A percentile compares a stretch with the other conserved stretches of the same genome.
phyloP scores from a whole-genome alignment of 2,113 vertebrate genomes.

The Proteles cristata region DNA sequence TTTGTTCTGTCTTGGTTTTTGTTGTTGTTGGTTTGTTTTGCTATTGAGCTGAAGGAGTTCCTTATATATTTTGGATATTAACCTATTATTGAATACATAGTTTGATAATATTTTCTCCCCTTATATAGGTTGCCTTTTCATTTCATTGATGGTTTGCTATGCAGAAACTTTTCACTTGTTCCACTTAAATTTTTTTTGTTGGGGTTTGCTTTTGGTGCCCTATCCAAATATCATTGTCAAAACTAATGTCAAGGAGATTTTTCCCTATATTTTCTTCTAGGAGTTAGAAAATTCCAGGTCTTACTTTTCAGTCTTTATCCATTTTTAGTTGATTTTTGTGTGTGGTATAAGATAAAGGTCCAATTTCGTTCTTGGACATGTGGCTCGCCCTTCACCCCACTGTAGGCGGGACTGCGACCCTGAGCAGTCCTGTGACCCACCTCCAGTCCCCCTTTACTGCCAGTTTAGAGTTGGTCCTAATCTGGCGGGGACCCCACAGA shows the following conservation, averaged over 20 bases:
- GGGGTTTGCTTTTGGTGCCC: background rate
- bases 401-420: background rate
- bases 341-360: background rate
- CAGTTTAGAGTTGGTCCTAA: background rate
- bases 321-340: background rate
- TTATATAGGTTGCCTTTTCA: background rate
- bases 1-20: background rate
- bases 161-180: background rate
- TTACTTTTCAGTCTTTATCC: background rate
- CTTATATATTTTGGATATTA: background rate
- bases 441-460: background rate
- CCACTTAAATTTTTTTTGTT: background rate
- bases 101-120: background rate
- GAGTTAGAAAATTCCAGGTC: background rate
- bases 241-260: background rate
- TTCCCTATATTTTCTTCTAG: background rate
- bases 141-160: background rate
- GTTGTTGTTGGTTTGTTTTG: background rate
- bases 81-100: background rate
- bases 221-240: background rate
- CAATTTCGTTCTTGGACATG: background rate
- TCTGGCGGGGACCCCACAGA: background rate
- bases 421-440: background rate
- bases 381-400: too few species aligned
- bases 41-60: background rate